These are phyloP conservation scores for Dicranocentrus wangi DNA, from an alignment of 2,888 invertebrate genomes.

Conservation along the genomic window DNA sequence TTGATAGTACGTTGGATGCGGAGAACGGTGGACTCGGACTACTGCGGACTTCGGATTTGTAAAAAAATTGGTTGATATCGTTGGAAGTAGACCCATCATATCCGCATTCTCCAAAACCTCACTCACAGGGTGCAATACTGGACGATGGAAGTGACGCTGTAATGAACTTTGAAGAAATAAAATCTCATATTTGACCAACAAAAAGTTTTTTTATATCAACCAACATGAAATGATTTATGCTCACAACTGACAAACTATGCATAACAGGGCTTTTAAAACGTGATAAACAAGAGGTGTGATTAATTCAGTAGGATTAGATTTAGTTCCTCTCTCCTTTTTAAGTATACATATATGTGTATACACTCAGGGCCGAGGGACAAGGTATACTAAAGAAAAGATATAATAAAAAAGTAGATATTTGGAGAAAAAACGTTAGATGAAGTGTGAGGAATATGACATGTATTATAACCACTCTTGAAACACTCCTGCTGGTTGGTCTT, in stretches of 20 bases:
- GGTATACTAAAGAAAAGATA: conserved; percentile 18
- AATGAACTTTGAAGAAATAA: too few relatives aligned
- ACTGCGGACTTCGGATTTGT: too few relatives aligned
- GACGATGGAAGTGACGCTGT: too few relatives aligned
- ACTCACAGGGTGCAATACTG: too few relatives aligned
- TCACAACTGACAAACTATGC: conserved; percentile 2
- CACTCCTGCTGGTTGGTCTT: conserved; percentile 62
- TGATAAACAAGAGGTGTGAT: conserved; percentile 39
- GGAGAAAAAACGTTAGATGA: conserved; percentile 24
- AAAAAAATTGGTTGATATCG: too few relatives aligned
- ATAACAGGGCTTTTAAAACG: conserved; percentile 27
- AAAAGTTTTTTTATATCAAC: conserved; percentile 3
- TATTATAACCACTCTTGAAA: conserved; percentile 57
- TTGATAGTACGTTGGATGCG: too few relatives aligned
- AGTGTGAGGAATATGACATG: conserved; percentile 68
- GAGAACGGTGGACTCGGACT: too few relatives aligned
- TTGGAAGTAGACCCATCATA: too few relatives aligned
- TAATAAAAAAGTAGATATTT: conserved; percentile 27
- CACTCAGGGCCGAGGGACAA: conserved; percentile 5
- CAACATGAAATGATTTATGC: conserved; percentile 27
- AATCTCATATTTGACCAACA: background rate
- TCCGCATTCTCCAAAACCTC: too few relatives aligned
- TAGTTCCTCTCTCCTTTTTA: conserved; percentile 19
- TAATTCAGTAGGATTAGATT: conserved; percentile 21
- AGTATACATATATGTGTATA: background rate